Evolutionary conservation across 2,113 vertebrate genomes (phyloP).

Genomic region (Bubo blakistoni): DNA sequence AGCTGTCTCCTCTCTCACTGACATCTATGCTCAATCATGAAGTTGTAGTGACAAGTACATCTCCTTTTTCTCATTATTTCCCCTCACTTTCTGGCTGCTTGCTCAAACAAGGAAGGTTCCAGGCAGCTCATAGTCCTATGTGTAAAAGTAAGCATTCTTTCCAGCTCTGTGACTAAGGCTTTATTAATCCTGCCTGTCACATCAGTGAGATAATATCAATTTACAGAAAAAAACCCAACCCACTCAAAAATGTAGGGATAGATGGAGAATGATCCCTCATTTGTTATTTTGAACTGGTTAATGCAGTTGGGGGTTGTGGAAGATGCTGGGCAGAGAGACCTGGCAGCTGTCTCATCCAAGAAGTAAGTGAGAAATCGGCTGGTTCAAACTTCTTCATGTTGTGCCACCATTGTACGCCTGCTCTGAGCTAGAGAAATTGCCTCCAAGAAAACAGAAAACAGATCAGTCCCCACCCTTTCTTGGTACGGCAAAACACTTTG

Average conservation of each 20-base stretch:
- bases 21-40: neutral
- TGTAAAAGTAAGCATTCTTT: neutral
- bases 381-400: neutral
- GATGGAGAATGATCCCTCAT: neutral
- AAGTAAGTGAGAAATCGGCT: neutral
- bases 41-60: slow-evolving; percentile 5
- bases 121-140: neutral
- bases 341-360: neutral
- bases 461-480: neutral
- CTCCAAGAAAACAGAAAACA: neutral
- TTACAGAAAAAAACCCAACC: neutral
- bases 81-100: slow-evolving; percentile 19
- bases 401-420: neutral
- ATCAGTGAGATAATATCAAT: neutral
- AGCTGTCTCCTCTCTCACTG: neutral
- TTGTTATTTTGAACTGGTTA: neutral
- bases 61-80: slow-evolving; percentile 49
- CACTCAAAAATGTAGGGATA: neutral
- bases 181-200: neutral
- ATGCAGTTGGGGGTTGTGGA: neutral
- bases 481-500: neutral
- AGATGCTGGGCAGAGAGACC: neutral
- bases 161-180: neutral
- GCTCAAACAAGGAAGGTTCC: slow-evolving; percentile 10
- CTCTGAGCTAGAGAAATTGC: neutral